phyloP scores from a whole-genome alignment of 2,113 vertebrate genomes.

The Bucco capensis region DNA sequence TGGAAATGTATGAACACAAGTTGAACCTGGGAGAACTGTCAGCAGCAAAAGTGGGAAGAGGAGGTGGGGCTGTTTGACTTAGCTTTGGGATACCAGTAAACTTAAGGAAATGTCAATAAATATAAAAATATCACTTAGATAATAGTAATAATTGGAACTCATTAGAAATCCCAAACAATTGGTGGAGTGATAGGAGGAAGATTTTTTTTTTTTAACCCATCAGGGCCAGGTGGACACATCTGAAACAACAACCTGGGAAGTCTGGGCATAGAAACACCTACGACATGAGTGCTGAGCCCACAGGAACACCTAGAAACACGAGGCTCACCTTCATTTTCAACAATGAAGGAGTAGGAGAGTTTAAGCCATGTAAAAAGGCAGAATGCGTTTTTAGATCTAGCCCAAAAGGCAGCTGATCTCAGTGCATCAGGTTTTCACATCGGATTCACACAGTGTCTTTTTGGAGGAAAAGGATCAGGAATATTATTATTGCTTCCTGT shows the following conservation, averaged over 20 bases:
- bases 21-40: neutral
- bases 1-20: neutral
- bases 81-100: neutral
- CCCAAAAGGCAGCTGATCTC: neutral
- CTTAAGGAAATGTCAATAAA: neutral
- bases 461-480: neutral
- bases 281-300: neutral
- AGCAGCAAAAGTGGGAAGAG: neutral
- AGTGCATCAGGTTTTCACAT: neutral
- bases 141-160: neutral
- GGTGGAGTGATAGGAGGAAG: neutral
- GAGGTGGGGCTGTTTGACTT: slow-evolving; percentile 29
- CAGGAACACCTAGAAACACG: neutral
- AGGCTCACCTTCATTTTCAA: neutral
- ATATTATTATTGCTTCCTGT: neutral
- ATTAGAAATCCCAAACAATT: neutral
- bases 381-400: neutral
- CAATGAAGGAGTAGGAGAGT: neutral
- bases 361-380: neutral
- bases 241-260: neutral
- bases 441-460: neutral
- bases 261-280: neutral
- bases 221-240: neutral
- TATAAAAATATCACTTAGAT: neutral
- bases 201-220: neutral